phyloP scores from a whole-genome alignment of 2,797 vertebrate genomes.

The Argyrosomus regius region DNA sequence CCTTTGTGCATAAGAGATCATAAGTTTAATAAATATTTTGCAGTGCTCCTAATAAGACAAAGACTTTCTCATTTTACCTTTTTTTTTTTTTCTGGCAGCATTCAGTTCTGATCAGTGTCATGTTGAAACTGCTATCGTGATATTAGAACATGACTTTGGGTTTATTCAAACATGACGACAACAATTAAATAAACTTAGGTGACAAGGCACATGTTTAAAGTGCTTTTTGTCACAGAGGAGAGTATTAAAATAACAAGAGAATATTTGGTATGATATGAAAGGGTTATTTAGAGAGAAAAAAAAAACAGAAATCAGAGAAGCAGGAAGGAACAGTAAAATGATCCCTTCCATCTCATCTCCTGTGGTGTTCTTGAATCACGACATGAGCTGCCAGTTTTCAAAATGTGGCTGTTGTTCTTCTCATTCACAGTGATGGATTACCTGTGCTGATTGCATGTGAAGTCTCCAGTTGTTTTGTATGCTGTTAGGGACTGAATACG shows the following conservation, averaged over 20 bases:
- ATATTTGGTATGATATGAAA: slow-evolving; percentile 2
- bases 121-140: background rate
- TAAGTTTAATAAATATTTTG: background rate
- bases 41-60: background rate
- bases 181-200: background rate
- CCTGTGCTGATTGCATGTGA: background rate
- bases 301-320: slow-evolving; percentile 15
- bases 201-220: background rate
- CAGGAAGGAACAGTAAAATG: slow-evolving; percentile 23
- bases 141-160: background rate
- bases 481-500: background rate
- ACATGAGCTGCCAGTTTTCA: slow-evolving; percentile 25
- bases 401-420: background rate
- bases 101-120: background rate
- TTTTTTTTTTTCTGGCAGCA: background rate
- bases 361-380: slow-evolving; percentile 28
- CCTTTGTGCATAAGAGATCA: background rate
- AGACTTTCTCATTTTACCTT: slow-evolving; percentile 2
- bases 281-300: slow-evolving; percentile 6
- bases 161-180: background rate
- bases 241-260: background rate
- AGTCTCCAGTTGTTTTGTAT: background rate
- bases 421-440: slow-evolving; percentile 20
- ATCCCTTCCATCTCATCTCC: slow-evolving; percentile 18
- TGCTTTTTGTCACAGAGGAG: background rate